These are phyloP conservation scores for Fregetta grallaria DNA, from an alignment of 2,113 vertebrate species.

Conservation along the genomic window DNA sequence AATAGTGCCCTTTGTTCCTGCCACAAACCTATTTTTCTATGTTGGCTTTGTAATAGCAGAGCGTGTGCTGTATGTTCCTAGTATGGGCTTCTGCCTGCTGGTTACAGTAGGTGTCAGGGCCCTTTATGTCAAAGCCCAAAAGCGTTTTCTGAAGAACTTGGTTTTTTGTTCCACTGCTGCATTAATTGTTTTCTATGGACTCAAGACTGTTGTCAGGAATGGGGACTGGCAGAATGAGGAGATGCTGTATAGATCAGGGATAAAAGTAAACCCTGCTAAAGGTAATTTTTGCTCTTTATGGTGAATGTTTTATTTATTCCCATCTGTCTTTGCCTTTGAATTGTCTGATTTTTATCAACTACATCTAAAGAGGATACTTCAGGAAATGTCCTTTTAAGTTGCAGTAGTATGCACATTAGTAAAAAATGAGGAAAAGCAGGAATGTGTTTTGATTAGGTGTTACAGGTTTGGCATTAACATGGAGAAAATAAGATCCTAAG, in stretches of 20 bases:
- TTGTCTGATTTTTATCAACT: neutral
- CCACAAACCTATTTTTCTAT: constrained; percentile 98
- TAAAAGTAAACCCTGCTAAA: constrained; percentile 99
- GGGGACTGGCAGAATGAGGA: constrained; percentile 97
- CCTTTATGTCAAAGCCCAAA: constrained; percentile 84
- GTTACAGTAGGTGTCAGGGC: constrained; percentile 89
- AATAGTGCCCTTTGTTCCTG: constrained; percentile 92
- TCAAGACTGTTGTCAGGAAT: constrained; percentile 93
- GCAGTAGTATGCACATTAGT: neutral
- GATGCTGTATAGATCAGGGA: constrained; percentile 98
- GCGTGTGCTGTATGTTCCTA: constrained; percentile 97
- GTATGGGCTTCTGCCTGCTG: constrained; percentile 98
- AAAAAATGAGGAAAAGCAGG: neutral
- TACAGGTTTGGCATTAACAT: neutral
- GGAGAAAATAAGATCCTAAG: neutral
- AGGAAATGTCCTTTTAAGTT: neutral
- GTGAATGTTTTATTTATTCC: neutral
- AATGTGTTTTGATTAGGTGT: neutral
- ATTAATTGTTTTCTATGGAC: constrained; percentile 88
- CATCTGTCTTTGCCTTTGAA: constrained; percentile 4
- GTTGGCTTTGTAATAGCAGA: constrained; percentile 99
- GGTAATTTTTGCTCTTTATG: constrained; percentile 77
- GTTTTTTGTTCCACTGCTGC: constrained; percentile 85
- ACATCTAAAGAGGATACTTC: neutral
- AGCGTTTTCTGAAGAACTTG: constrained; percentile 82